Conservation (phyloP, 2,113 vertebrate species). For the Larimichthys crocea region DNA sequence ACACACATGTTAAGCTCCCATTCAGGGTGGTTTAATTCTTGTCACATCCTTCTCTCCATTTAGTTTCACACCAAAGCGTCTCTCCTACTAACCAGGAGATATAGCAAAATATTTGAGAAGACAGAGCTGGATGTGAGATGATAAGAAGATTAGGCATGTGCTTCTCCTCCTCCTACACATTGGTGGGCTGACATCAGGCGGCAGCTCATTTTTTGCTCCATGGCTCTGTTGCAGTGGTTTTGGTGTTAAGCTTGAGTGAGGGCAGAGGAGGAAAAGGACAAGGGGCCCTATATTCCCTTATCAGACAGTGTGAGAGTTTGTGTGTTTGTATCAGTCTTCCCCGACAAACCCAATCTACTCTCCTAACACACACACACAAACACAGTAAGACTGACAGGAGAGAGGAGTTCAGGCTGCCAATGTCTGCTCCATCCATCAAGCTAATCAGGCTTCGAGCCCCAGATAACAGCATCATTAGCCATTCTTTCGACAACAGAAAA, state of each 20-base stretch:
- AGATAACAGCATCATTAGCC: slow-evolving; percentile 74
- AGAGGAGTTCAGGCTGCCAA: slow-evolving; percentile 56
- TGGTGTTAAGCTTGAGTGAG: slow-evolving; percentile 22
- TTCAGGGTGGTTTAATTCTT: slow-evolving; percentile 29
- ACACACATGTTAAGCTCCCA: slow-evolving; percentile 16
- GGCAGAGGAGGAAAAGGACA: slow-evolving; percentile 6
- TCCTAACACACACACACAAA: slow-evolving; percentile 27
- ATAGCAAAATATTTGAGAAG: slow-evolving; percentile 36
- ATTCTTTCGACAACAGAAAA: slow-evolving; percentile 50
- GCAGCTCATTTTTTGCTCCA: slow-evolving; percentile 34
- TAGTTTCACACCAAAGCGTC: slow-evolving; percentile 16
- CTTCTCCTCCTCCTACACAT: slow-evolving; percentile 57
- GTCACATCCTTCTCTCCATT: slow-evolving; percentile 1
- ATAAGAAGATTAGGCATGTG: slow-evolving; percentile 54
- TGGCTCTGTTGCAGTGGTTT: slow-evolving; percentile 42
- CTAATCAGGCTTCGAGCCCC: slow-evolving; percentile 68
- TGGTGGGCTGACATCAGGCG: slow-evolving; percentile 30
- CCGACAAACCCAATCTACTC: slow-evolving; percentile 35
- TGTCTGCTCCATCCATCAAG: slow-evolving; percentile 60
- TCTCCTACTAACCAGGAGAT: slow-evolving; percentile 27
- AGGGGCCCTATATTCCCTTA: slow-evolving; percentile 34
- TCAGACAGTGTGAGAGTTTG: slow-evolving; percentile 22
- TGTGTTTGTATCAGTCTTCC: slow-evolving; percentile 12
- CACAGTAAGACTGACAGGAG: slow-evolving; percentile 38
- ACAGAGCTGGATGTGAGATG: slow-evolving; percentile 36